Evolutionary conservation across 1,140 invertebrate genomes (phyloP), one percentile per base, ranked within the genome.

Genomic region (Gryon sp.): DNA sequence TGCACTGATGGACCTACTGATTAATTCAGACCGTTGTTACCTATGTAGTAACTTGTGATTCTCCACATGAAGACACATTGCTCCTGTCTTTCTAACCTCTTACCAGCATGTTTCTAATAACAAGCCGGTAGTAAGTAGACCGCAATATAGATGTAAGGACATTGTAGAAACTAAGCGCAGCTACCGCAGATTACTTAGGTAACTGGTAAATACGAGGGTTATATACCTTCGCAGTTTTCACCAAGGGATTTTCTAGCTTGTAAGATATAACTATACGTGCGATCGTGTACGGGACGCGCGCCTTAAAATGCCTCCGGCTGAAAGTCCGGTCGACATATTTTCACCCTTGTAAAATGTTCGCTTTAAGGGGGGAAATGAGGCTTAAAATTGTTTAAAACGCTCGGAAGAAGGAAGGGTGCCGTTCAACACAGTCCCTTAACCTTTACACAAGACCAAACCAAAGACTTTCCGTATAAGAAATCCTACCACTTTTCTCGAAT

Each of bases 301-400:
- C 52, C 68, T 63, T 14, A 55, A 69, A 79, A 82, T 82, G 82
- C 82, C 82, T 81, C 78, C 63, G 69, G 73, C 45, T 70, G 43
- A 19, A 55, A 62, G 60, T 84, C 79, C 78, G 73, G 76, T 46
- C 36, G 52, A 14, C 45, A 55, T 66, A 53, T 59, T 80, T 76
- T 14, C 40, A 70, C 76, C 76, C 80, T 79, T 69, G 68, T 74
- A 82, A 85, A 84, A 87, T 86, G 85, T 88, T 88, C 86, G 83
- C 86, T 88, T 86, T 87, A 86, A 87, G 81, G 79, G 85, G 83
- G 85, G 86, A 89, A 89, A 89, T 89, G 87, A 89, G 86, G 86
- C 87, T 87, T 88, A 88, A 89, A 89, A 89, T 89, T 89, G 87
- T 89, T 89, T 89, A 89, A 89, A 89, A 82, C 84, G 84, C 50